Percentiles rank a stretch among this genome's conserved stretches.
Evolutionary conservation across 2,113 vertebrate genomes (phyloP).

Genomic region (Glaucidium brasilianum): DNA sequence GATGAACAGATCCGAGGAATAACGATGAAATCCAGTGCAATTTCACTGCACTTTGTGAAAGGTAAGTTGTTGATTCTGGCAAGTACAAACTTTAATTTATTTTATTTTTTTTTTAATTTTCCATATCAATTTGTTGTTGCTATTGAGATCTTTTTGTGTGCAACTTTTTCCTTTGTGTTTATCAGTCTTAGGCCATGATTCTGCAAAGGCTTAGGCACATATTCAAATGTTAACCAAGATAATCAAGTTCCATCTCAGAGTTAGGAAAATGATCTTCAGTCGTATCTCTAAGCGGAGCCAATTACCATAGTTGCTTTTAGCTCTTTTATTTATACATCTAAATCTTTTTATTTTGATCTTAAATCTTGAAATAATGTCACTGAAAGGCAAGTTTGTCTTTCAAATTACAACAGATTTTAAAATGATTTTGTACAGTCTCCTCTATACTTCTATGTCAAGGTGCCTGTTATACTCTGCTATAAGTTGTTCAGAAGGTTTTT

Average conservation of each 20-base stretch:
- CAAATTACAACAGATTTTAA: accelerated
- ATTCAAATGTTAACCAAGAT: not conserved
- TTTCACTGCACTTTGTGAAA: conserved; percentile 83
- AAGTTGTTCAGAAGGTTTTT: not conserved
- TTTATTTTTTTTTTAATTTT: not conserved
- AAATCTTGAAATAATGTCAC: not conserved
- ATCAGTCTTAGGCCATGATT: not conserved
- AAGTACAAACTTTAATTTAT: not conserved
- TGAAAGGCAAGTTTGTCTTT: not conserved
- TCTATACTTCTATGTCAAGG: not conserved
- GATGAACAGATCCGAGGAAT: conserved; percentile 96
- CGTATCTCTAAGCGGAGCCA: accelerated
- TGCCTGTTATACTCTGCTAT: not conserved
- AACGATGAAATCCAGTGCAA: conserved; percentile 99
- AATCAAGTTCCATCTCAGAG: not conserved
- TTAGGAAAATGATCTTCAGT: not conserved
- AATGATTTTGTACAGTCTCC: not conserved
- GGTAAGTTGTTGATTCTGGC: conserved; percentile 63
- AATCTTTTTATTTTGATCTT: not conserved
- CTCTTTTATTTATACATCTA: not conserved
- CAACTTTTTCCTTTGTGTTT: not conserved
- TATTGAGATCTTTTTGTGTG: not conserved
- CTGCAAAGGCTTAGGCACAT: not conserved
- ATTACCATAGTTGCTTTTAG: not conserved
- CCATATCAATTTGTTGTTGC: accelerated